These are phyloP conservation scores for Spilogale gracilis DNA, from an alignment of 2,113 vertebrate genomes.

Conservation along the genomic window DNA sequence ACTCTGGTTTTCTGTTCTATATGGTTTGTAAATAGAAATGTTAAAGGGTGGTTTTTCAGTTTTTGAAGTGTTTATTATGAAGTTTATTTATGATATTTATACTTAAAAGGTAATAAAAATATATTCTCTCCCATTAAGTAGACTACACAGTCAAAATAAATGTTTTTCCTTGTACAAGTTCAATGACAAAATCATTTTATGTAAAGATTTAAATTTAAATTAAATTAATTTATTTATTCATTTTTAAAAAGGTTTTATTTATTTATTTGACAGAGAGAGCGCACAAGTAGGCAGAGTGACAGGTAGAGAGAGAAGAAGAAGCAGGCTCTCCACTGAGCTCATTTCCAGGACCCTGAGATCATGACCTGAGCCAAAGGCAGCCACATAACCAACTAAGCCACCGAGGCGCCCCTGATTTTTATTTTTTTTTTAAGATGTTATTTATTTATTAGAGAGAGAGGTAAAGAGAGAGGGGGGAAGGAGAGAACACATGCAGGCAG, in stretches of 20 bases:
- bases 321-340: too few relatives aligned
- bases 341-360: too few relatives aligned
- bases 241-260: neutral
- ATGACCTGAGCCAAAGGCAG: too few relatives aligned
- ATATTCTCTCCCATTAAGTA: neutral
- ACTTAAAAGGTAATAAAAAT: constrained; percentile 36
- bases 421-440: neutral
- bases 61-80: neutral
- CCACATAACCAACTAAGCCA: too few relatives aligned
- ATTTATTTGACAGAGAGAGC: neutral
- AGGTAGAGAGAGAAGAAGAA: too few relatives aligned
- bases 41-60: neutral
- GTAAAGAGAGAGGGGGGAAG: too few relatives aligned
- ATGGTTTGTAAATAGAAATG: constrained; percentile 54
- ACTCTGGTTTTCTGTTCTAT: neutral
- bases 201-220: neutral
- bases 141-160: neutral
- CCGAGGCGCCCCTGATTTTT: too few relatives aligned
- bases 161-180: neutral
- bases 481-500: too few relatives aligned
- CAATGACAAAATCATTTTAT: neutral
- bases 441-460: neutral
- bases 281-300: too few relatives aligned
- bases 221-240: neutral
- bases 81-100: neutral